Conservation (phyloP, 2,797 vertebrate species). For the Anniella stebbinsi region DNA sequence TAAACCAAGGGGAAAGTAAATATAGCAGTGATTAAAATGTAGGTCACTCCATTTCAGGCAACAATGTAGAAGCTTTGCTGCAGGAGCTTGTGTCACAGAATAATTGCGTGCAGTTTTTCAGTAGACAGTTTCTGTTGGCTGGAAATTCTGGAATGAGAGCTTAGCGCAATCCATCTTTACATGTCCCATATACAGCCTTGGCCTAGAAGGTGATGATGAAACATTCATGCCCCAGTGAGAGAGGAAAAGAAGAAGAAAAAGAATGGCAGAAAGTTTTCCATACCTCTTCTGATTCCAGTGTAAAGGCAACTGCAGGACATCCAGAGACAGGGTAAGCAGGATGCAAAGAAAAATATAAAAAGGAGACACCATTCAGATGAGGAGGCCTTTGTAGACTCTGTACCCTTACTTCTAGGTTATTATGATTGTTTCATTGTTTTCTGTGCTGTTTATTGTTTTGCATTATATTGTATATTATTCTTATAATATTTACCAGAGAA, state of each 20-base stretch:
- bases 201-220: slow-evolving; percentile 14
- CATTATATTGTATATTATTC: too few relatives aligned
- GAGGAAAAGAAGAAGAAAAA: not conserved
- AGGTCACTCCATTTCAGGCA: slow-evolving; percentile 26
- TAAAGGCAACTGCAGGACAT: not conserved
- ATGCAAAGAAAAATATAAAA: not conserved
- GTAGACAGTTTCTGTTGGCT: slow-evolving; percentile 17
- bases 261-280: not conserved
- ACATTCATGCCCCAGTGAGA: not conserved
- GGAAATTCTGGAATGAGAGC: not conserved
- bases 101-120: slow-evolving; percentile 16
- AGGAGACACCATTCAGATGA: not conserved
- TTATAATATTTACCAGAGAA: too few relatives aligned
- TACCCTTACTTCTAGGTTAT: not conserved
- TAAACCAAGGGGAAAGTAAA: slow-evolving; percentile 38
- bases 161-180: not conserved
- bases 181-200: not conserved
- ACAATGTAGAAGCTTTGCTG: slow-evolving; percentile 20
- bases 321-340: not conserved
- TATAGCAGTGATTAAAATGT: slow-evolving; percentile 27
- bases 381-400: not conserved
- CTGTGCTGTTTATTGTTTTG: too few relatives aligned
- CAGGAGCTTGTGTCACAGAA: slow-evolving; percentile 16
- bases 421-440: too few relatives aligned
- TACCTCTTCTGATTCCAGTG: not conserved